Conservation (phyloP, 2,113 vertebrate species). For the Upupa epops region DNA sequence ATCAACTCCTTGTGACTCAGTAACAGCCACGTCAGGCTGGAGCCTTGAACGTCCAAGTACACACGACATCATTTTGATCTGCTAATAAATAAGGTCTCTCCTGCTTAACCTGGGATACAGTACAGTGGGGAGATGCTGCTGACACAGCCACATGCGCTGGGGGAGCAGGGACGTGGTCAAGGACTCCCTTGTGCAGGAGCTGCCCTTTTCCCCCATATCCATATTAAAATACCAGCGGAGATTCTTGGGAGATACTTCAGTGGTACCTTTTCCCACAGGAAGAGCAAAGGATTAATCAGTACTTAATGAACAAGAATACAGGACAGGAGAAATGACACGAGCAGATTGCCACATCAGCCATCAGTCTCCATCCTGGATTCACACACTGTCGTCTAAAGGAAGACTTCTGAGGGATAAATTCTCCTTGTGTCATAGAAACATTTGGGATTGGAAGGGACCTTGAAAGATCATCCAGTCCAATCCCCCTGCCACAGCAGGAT, state of each 20-base stretch:
- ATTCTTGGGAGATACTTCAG: not conserved
- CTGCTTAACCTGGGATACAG: not conserved
- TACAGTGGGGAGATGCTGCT: accelerated
- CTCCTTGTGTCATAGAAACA: too few relatives aligned
- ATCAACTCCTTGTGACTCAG: accelerated
- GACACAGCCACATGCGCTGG: accelerated
- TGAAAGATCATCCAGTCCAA: too few relatives aligned
- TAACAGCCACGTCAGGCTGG: not conserved
- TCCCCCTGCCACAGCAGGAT: too few relatives aligned
- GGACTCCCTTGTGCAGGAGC: not conserved
- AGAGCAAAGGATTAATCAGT: not conserved
- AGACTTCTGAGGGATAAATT: conserved; percentile 61
- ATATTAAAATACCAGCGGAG: not conserved
- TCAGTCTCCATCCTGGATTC: conserved; percentile 50
- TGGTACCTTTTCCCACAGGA: not conserved
- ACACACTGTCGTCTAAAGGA: not conserved
- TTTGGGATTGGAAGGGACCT: too few relatives aligned
- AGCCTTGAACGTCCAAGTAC: not conserved
- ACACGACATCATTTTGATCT: not conserved
- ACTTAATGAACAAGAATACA: not conserved
- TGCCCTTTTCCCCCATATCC: not conserved
- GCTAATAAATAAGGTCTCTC: not conserved
- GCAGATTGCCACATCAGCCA: not conserved
- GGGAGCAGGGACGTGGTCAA: not conserved
- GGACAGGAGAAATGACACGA: not conserved